phyloP scores from a whole-genome alignment of 2,113 vertebrate genomes.

The Nymphicus hollandicus region DNA sequence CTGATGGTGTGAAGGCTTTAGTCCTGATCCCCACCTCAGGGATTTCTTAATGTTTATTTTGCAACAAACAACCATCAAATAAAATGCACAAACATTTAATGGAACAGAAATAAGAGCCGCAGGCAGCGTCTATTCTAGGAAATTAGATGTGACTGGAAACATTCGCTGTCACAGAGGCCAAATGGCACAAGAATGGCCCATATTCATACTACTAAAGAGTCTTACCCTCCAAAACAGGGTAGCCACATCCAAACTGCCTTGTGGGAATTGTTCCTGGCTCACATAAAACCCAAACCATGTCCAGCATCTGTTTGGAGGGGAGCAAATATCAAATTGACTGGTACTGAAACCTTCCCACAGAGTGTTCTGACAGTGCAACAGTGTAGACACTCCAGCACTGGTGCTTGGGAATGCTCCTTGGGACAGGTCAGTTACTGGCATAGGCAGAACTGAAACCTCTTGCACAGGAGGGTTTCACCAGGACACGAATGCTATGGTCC shows the following conservation, averaged over 20 bases:
- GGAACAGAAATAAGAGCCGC: not conserved
- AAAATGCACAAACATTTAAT: not conserved
- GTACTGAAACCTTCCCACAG: not conserved
- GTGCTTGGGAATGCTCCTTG: accelerated
- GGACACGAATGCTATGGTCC: not conserved
- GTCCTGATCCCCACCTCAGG: not conserved
- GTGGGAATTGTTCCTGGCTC: not conserved
- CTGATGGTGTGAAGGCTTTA: not conserved
- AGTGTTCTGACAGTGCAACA: not conserved
- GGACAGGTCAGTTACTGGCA: not conserved
- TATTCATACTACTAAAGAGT: not conserved
- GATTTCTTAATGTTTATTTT: not conserved
- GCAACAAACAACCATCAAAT: not conserved
- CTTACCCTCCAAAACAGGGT: not conserved
- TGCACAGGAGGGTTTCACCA: not conserved
- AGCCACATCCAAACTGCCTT: not conserved
- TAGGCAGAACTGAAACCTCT: not conserved
- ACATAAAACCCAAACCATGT: not conserved
- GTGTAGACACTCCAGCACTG: not conserved
- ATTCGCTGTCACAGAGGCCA: not conserved
- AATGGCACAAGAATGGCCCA: not conserved
- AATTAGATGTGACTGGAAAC: not conserved
- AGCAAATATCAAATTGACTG: not conserved
- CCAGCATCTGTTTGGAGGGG: not conserved
- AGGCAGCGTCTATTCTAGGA: not conserved